Evolutionary conservation across 2,113 vertebrate genomes (phyloP), one percentile per base, ranked within the genome.

Genomic region (Leucopsar rothschildi): DNA sequence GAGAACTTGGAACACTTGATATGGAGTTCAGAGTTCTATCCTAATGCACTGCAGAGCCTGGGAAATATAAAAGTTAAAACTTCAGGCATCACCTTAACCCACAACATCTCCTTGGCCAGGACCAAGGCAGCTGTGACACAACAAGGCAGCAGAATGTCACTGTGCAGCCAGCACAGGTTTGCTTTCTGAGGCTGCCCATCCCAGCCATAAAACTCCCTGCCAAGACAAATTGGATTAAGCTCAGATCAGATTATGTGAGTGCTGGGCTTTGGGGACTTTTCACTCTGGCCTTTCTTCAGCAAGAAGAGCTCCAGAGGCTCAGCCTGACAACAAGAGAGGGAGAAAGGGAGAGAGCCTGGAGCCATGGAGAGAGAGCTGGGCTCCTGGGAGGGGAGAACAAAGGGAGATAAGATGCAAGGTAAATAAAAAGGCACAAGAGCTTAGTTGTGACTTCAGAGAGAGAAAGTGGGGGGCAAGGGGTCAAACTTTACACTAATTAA

Each of bases 201-300:
- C 47, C 82, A 59, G 44, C 35, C 49, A n/a, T 40, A 37, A 87
- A 92, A 88, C 13, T 55, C 72, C 19, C 68, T 83, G 75, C 82
- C 79, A 96, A 83, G 10, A 89, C 47, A 88, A 88, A 88, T 25
- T 76, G 88, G 94, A 90, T 93, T 93, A 86, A 92, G 17, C 33
- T 88, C 76, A 59, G 60, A 44, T 86, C 75, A 90, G 71, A 86
- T 83, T 85, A 65, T 55, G 49, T 0, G 61, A 79, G 75, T 79
- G 45, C n/a, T 87, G 90, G 82, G 71, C 73, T 95, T 40, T 27
- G 61, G 55, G 61, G 76, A 83, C 61, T 91, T 93, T 84, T 95
- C 81, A 76, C 21, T 63, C n/a, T 17, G 39, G 55, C 33, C 25
- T 91, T 93, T 90, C 65, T 78, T 65, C 70, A 50, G 64, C 44